Conservation (phyloP, 2,797 vertebrate species). For the Lemur catta region DNA sequence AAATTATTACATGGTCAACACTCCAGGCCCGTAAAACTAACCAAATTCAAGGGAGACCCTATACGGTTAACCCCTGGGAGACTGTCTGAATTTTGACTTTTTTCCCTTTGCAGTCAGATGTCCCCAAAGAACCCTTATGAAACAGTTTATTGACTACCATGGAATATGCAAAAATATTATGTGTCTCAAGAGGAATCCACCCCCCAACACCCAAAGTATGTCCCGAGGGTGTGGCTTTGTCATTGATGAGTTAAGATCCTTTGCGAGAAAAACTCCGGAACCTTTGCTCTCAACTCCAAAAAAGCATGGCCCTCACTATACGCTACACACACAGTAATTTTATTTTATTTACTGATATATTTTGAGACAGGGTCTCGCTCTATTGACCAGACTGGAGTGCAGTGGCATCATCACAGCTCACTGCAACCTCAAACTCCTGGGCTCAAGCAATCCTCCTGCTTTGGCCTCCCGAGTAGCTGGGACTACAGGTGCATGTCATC, state of each 20-base stretch:
- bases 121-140: background rate
- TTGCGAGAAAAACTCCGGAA: background rate
- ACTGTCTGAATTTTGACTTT: background rate
- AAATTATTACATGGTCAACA: background rate
- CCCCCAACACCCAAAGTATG: background rate
- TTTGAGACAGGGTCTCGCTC: background rate
- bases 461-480: background rate
- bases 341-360: background rate
- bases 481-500: background rate
- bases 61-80: background rate
- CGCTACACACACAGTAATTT: background rate
- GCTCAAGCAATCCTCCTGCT: background rate
- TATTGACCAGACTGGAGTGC: background rate
- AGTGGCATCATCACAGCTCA: background rate
- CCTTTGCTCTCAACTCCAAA: background rate
- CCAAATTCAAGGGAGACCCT: background rate
- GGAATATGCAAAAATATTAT: constrained; percentile 71
- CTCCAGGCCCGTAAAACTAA: background rate
- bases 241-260: background rate
- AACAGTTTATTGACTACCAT: constrained; percentile 37
- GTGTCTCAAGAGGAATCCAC: constrained; percentile 37
- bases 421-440: background rate
- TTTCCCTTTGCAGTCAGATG: background rate
- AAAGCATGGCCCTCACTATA: rapidly evolving
- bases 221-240: background rate